Evolutionary conservation across 2,113 vertebrate genomes (phyloP).

Genomic region (Lepus americanus): DNA sequence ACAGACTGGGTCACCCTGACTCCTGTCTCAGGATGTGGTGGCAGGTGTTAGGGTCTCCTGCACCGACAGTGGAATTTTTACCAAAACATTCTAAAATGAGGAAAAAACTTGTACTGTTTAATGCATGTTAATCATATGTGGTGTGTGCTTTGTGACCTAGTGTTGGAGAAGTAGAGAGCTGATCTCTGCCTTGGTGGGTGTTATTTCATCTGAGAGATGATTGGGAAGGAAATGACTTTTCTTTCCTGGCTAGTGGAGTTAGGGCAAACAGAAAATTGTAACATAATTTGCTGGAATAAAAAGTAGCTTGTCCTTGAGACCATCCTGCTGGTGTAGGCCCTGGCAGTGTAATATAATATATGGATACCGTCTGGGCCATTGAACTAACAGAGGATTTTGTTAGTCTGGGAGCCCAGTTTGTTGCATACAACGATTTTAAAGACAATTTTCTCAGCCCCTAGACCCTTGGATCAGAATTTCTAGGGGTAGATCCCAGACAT

Average conservation of each 20-base stretch:
- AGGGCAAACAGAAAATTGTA: not conserved
- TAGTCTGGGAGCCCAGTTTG: not conserved
- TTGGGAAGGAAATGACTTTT: not conserved
- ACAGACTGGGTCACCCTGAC: not conserved
- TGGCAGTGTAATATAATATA: not conserved
- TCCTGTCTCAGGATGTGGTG: not conserved
- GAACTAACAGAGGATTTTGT: not conserved
- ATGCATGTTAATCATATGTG: not conserved
- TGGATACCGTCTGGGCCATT: not conserved
- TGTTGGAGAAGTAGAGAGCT: not conserved
- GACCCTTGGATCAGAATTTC: not conserved
- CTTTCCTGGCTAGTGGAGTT: not conserved
- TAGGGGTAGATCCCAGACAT: not conserved
- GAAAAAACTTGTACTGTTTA: not conserved
- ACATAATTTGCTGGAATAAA: not conserved
- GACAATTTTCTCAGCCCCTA: not conserved
- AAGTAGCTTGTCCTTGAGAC: constrained; percentile 33
- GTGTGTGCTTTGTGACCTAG: not conserved
- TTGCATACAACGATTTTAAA: not conserved
- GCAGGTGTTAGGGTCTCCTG: not conserved
- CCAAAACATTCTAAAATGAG: not conserved
- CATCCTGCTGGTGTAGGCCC: not conserved
- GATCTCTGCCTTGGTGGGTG: not conserved
- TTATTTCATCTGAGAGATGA: constrained; percentile 28
- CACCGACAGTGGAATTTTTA: not conserved